A percentile compares a stretch with the other conserved stretches of the same genome.
Evolutionary conservation across 2,113 vertebrate species (phyloP).

Genomic region (Sinosuthora webbiana): DNA sequence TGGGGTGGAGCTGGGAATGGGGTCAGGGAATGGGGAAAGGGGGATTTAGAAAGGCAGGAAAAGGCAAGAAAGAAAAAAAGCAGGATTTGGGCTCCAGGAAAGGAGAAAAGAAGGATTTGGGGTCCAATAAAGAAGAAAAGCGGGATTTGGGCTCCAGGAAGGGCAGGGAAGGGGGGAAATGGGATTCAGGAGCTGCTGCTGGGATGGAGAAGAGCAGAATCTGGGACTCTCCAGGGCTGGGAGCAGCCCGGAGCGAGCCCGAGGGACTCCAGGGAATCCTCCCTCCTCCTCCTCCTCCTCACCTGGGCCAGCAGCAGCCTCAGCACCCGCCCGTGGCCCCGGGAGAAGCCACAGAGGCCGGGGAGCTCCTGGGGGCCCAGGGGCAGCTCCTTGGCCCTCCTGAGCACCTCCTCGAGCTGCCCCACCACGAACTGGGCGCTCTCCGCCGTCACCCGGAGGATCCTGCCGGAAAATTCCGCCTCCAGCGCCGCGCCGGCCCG

Average conservation of each 20-base stretch:
- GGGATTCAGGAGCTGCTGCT: neutral
- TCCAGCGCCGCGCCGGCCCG: neutral
- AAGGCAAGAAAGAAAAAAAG: too few species aligned
- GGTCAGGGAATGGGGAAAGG: too few species aligned
- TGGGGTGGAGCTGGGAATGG: neutral
- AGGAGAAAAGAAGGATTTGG: neutral
- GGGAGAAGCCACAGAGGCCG: fast-evolving
- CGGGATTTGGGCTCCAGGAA: neutral
- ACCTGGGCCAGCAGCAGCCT: neutral
- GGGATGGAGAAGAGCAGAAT: neutral
- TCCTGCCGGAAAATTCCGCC: neutral
- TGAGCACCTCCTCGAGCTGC: neutral
- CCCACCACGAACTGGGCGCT: neutral
- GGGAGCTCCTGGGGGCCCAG: neutral
- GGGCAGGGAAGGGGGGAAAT: neutral
- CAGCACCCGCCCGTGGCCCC: neutral
- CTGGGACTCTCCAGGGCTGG: neutral
- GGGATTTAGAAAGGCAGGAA: too few species aligned
- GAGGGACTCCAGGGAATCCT: neutral
- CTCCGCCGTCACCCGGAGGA: neutral
- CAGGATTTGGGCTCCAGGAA: too few species aligned
- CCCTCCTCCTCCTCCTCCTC: neutral
- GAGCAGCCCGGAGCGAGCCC: fast-evolving
- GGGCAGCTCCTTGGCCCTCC: neutral
- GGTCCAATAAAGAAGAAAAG: neutral